Evolutionary conservation across 2,888 invertebrate species (phyloP), one percentile per base, ranked within the genome.

Genomic region (Acronicta psi): DNA sequence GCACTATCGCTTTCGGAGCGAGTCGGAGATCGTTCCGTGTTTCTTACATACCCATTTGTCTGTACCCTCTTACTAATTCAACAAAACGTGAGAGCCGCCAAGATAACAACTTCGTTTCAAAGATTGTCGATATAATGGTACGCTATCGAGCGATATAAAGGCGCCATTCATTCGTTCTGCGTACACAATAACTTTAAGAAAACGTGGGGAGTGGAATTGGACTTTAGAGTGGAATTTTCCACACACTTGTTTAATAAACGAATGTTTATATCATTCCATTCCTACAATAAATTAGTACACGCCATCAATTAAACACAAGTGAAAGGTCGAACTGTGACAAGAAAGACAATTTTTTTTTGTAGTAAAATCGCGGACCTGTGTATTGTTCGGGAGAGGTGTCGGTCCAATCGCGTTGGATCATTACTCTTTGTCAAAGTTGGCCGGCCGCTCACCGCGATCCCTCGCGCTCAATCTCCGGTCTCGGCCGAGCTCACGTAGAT

Each of bases 1-100:
- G 83, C 86, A 90, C 91, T 92, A 92, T 91, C 88, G 89, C 83
- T 88, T 91, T 88, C 85, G 79, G 83, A 74, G 79, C 79, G 81
- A 85, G 83, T 81, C 77, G 72, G 84, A 83, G 87, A 86, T 83
- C 84, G 87, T 88, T 89, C 79, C 81, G 81, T 82, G 86, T 85
- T 87, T 86, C 85, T 88, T 87, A 86, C 85, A 81, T 80, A 77
- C 67, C 86, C 86, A 85, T 89, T 89, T 88, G 84, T 91, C 83
- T 86, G 82, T 81, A 89, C 89, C 90, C 89, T 89, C 85, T 90
- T 85, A 91, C 88, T 90, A 89, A 91, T 91, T 91, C 88, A 91
- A 90, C 87, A 84, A 86, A 89, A 89, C 85, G 87, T 81, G 84
- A 84, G 79, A 80, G 81, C 79, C 78, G 77, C 77, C 78, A 77